Evolutionary conservation across 1,140 invertebrate genomes (phyloP), one percentile per base, ranked within the genome.

Genomic region (Drosophila mayri): DNA sequence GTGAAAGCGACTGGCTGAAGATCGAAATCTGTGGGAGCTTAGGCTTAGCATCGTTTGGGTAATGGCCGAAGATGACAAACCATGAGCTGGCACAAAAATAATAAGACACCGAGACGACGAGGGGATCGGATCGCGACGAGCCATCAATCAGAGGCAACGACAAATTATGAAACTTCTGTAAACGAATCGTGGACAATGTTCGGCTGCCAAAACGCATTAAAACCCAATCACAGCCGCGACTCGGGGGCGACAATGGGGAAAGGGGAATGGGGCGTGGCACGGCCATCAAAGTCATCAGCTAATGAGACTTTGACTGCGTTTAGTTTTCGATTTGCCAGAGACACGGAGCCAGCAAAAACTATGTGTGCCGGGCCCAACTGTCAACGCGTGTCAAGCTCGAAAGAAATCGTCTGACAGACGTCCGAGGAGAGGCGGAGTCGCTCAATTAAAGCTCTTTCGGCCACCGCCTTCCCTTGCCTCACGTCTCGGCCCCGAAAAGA

Each of bases 241-340:
- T 20, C 30, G 46, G 22, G 38, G 28, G 37, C 22, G 49, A 11
- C 50, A 9, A n/a, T 30, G 20, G 18, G 30, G 47, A 5, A n/a
- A 22, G 11, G 12, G 44, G 47, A 16, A 32, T 28, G 40, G 14
- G 47, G 30, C 38, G 54, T 54, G 49, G 65, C 47, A 44, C 40
- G 79, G 37, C 61, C 81, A 88, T 84, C 80, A 55, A 75, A 79
- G 72, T 78, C 84, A 80, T 88, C 84, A 75, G 80, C 84, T 88
- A 88, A 88, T 88, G 84, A 88, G 84, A 84, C 84, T 88, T 88
- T 88, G 84, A 88, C 84, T 84, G 84, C 84, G 73, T 79, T 87
- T 81, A 90, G 85, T 88, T 88, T 88, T 88, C 84, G 84, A 88
- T 88, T 88, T 88, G 74, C 49, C 71, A 47, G 77, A 63, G 54